phyloP scores from a whole-genome alignment of 2,797 vertebrate species.

The Sebastes taczanowskii region DNA sequence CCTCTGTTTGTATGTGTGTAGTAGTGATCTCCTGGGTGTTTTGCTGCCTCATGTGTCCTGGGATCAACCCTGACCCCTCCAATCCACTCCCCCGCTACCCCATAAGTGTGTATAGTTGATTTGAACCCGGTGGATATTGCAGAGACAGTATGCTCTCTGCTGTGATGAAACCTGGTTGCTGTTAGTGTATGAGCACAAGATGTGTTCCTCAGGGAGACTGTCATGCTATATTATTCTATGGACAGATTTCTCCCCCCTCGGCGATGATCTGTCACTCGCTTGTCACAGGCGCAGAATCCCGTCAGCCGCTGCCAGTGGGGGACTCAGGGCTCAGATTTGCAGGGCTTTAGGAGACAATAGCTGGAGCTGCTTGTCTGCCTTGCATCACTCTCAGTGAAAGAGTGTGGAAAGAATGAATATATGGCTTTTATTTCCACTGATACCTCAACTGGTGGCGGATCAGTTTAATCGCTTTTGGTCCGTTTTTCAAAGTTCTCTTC shows the following conservation, averaged over 20 bases:
- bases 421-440: conserved; percentile 41
- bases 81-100: neutral
- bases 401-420: conserved; percentile 40
- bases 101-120: neutral
- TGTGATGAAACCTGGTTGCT: conserved; percentile 36
- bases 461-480: conserved; percentile 38
- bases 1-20: neutral
- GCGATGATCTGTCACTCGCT: conserved; percentile 67
- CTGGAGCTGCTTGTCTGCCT: conserved; percentile 60
- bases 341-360: conserved; percentile 64
- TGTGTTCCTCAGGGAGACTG: conserved; percentile 51
- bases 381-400: conserved; percentile 43
- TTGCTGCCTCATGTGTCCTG: neutral
- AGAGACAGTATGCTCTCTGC: neutral
- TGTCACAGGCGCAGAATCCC: conserved; percentile 55
- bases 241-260: conserved; percentile 42
- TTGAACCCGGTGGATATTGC: conserved; percentile 4
- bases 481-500: conserved; percentile 40
- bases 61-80: neutral
- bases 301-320: conserved; percentile 56
- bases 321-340: conserved; percentile 57
- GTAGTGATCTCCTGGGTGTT: neutral
- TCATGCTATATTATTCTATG: conserved; percentile 65
- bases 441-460: conserved; percentile 30
- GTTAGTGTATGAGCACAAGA: conserved; percentile 25